Base-by-base conservation (phyloP, 2,888 invertebrate species). In the Geophilus truncorum region DNA sequence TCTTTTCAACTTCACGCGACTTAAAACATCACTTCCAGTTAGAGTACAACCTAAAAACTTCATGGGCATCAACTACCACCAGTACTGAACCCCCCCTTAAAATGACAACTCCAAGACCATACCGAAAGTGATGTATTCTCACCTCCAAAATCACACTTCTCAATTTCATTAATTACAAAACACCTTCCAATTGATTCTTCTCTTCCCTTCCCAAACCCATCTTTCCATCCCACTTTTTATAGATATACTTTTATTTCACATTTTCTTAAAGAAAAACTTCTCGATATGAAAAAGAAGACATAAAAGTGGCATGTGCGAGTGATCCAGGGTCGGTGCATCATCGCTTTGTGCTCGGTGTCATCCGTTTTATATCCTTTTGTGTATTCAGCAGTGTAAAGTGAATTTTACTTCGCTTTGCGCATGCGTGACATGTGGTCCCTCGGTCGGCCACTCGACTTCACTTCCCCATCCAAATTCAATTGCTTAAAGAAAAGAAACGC, bases 351-450 rank as follows among this genome's bases (percentile, higher is more conserved):
- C 51, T n/a, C 70, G 15, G n/a, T 70, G 70, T 70, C 70, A 70
- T 70, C 70, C 28, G 25, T 70, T 70, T 70, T 70, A 70, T 70
- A n/a, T 70, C 70, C 28, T 70, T 70, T 70, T 70, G 70, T 70
- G 70, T 70, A 70, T 70, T 70, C 70, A 70, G 70, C 15, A 70
- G 70, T 70, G 70, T 70, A 70, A 70, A 70, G 70, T 70, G 70
- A 70, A 70, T 70, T 70, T 70, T 70, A 10, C 25, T 70, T 70
- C 70, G 70, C 70, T 70, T 70, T 70, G 70, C 70, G 70, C 70
- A 70, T 70, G 28, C 70, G 70, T 70, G 70, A 70, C 70, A 70
- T 70, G 70, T 70, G 70, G 70, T 70, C 70, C 70, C 70, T 70
- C 70, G 70, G 23, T 70, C 70, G 70, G 70, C 70, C 70, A 70